Evolutionary conservation across 2,797 vertebrate genomes (phyloP), one percentile per base, ranked within the genome.

Genomic region (Gymnoscopelus braueri): DNA sequence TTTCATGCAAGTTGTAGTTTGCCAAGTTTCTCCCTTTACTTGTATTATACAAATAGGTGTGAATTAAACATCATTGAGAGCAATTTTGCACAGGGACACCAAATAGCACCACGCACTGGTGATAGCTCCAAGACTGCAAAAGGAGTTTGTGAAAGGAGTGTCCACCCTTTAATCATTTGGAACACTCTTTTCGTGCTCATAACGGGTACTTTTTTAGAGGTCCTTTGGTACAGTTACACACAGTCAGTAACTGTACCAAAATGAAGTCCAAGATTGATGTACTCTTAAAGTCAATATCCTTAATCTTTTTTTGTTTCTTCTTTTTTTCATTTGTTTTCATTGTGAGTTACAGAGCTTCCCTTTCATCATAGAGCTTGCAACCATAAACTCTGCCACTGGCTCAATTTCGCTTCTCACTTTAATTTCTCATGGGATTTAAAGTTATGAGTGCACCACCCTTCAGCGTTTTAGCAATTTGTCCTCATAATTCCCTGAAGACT

Each of bases 361-460:
- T 44, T 44, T 44, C 39, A 44, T 1, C 39, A 44, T 44, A 44
- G 39, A 44, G 39, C 39, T 44, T 44, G 39, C 2, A 44, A 44
- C 39, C 39, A 44, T 9, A n/a, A 3, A 60, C 24, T 73, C 19
- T 24, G 51, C 67, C 72, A 47, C 63, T 78, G 80, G 76, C 66
- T 10, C 39, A 44, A 10, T 44, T 44, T 44, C 39, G 10, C 39
- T 44, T 44, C 39, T 44, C 9, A 44, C 39, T 44, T 44, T 35
- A 0, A 5, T 35, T 35, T 44, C 39, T 44, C 39, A 44, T 44
- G 39, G 39, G 7, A 44, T 44, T 44, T 78, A 79, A 78, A 79
- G 81, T 2, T 39, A 49, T 8, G 2, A 61, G 4, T 60, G 50
- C 13, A 4, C 5, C 3, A 0, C 8, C 12, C 23, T 55, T 1